These are phyloP conservation scores for Crax fasciolata DNA, from an alignment of 2,797 vertebrate genomes.

Conservation along the genomic window DNA sequence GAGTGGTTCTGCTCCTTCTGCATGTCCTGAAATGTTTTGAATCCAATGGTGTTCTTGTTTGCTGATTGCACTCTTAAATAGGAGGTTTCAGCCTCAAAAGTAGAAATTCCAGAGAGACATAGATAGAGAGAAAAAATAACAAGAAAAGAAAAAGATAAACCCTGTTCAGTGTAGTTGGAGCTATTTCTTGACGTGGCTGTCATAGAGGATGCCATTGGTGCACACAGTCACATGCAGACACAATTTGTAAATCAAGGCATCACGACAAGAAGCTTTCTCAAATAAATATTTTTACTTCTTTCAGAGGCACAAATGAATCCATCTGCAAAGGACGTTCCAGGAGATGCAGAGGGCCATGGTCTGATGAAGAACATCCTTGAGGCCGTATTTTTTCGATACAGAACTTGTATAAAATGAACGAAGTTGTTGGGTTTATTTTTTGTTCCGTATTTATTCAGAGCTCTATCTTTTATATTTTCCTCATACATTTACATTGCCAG, in stretches of 20 bases:
- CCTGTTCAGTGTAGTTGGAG: not conserved
- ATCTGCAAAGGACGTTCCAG: not conserved
- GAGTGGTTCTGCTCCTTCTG: not conserved
- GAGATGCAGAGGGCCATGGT: not conserved
- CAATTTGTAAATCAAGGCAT: not conserved
- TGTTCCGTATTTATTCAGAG: not conserved
- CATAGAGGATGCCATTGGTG: not conserved
- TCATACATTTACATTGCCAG: not conserved
- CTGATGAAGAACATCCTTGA: not conserved
- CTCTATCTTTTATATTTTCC: not conserved
- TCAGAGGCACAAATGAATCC: not conserved
- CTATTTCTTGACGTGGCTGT: not conserved
- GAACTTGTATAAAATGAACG: not conserved
- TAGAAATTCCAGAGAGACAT: not conserved
- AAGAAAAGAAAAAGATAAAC: rapidly evolving
- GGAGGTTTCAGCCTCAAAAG: not conserved
- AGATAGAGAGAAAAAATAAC: not conserved
- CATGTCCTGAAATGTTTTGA: not conserved
- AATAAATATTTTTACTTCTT: not conserved
- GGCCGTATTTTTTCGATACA: not conserved
- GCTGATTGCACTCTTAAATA: not conserved
- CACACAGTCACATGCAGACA: not conserved
- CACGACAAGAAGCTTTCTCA: not conserved
- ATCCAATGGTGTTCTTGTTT: not conserved
- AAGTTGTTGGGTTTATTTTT: not conserved